A percentile compares a stretch with the other conserved stretches of the same genome.
Evolutionary conservation across 2,797 vertebrate genomes (phyloP).

Genomic region (Scleropages formosus): DNA sequence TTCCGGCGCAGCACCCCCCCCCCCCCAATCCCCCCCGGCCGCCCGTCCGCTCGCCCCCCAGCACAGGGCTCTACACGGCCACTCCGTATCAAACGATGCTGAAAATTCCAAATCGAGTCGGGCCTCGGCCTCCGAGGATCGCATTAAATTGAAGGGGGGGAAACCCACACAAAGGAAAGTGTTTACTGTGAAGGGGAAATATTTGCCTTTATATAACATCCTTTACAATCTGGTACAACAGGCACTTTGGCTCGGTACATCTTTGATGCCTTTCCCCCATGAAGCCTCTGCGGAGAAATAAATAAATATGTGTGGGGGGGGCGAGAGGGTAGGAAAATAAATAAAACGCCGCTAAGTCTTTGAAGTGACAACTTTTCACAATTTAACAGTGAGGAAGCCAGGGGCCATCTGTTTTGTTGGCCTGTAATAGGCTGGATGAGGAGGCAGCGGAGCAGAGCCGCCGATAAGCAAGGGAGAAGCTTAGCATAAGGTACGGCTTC

Average conservation of each 20-base stretch:
- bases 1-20: neutral
- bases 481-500: slow-evolving; percentile 38
- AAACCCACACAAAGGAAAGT: slow-evolving; percentile 26
- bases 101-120: slow-evolving; percentile 9
- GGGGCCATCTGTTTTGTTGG: slow-evolving; percentile 58
- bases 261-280: slow-evolving; percentile 34
- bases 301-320: slow-evolving; percentile 34
- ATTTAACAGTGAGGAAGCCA: slow-evolving; percentile 52
- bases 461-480: slow-evolving; percentile 53
- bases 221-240: slow-evolving; percentile 37
- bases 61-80: neutral
- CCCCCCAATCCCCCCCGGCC: neutral
- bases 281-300: slow-evolving; percentile 25
- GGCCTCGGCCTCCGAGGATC: slow-evolving; percentile 22
- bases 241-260: slow-evolving; percentile 6
- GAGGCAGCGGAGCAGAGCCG: slow-evolving; percentile 48
- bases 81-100: neutral
- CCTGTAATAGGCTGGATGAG: slow-evolving; percentile 32
- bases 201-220: slow-evolving; percentile 27
- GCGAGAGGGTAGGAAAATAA: slow-evolving; percentile 17
- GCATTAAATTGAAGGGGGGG: neutral
- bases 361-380: slow-evolving; percentile 65
- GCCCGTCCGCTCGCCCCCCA: neutral
- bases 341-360: slow-evolving; percentile 57
- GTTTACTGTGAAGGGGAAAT: slow-evolving; percentile 31